Percentiles rank a stretch among this genome's conserved stretches.
Conservation (phyloP, 1,140 invertebrate species). For the Elymnias hypermnestra region DNA sequence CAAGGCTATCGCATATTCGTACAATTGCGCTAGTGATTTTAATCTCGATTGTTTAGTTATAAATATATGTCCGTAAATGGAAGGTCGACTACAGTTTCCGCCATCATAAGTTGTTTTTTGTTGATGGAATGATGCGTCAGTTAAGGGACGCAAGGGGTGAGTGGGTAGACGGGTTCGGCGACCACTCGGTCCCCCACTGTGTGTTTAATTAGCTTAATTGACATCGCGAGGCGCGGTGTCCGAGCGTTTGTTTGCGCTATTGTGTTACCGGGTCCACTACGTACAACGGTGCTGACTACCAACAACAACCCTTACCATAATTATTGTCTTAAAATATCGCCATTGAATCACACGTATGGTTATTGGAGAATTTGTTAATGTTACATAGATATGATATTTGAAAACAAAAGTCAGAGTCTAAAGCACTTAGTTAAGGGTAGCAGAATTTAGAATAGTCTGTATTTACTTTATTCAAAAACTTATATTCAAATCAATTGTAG, state of each 20-base stretch:
- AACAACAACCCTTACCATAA: constrained; percentile 7
- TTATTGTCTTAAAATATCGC: not conserved
- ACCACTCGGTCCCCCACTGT: constrained; percentile 48
- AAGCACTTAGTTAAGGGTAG: no score
- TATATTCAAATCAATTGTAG: no score
- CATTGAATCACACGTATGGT: no score
- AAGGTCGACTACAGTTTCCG: constrained; percentile 10
- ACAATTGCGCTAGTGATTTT: no score
- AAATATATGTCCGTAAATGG: not conserved
- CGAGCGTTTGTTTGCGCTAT: constrained; percentile 72
- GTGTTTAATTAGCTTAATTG: constrained; percentile 76
- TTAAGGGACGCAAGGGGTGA: constrained; percentile 43
- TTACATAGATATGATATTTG: no score
- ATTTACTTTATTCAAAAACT: no score
- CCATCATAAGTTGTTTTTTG: constrained; percentile 9
- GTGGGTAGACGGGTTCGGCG: constrained; percentile 32
- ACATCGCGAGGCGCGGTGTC: constrained; percentile 71
- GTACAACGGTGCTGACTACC: constrained; percentile 14
- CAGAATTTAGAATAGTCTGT: no score
- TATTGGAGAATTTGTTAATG: no score
- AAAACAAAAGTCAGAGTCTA: no score
- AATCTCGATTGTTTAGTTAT: no score
- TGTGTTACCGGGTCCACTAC: constrained; percentile 48
- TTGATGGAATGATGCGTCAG: constrained; percentile 54
- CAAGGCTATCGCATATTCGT: no score